These are phyloP conservation scores for Ophion slaviceki DNA, from an alignment of 2,888 invertebrate species.

Conservation along the genomic window DNA sequence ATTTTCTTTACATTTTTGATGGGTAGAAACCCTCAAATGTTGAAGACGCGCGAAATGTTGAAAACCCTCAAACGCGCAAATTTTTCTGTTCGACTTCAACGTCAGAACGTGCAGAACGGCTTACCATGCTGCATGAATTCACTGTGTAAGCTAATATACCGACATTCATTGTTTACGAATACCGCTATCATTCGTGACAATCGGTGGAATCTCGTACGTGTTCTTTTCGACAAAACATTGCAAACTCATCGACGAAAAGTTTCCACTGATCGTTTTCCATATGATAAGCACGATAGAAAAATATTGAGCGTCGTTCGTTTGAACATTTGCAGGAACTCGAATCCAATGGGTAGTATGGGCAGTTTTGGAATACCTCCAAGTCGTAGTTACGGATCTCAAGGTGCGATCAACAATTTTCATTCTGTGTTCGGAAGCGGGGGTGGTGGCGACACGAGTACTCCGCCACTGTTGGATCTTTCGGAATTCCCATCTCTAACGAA, in stretches of 20 bases:
- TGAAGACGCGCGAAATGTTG: too few relatives aligned
- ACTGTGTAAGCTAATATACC: too few relatives aligned
- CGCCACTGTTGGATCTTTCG: conserved; percentile 94
- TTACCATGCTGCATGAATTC: background rate
- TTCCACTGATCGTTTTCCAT: background rate
- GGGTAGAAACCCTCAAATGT: too few relatives aligned
- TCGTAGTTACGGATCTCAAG: conserved; percentile 85
- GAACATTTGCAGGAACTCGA: conserved; percentile 84
- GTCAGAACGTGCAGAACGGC: background rate
- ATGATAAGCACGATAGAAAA: background rate
- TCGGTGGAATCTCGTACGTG: background rate
- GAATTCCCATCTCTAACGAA: conserved; percentile 97
- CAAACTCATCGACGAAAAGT: background rate
- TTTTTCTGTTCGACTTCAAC: background rate
- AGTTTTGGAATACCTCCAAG: conserved; percentile 87
- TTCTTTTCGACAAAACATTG: background rate
- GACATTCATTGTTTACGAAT: background rate
- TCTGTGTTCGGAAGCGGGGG: conserved; percentile 89
- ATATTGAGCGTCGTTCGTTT: conserved; percentile 53
- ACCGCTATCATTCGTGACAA: background rate
- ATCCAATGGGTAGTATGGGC: conserved; percentile 87
- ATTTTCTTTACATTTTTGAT: too few relatives aligned
- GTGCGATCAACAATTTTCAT: conserved; percentile 87
- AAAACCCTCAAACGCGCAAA: too few relatives aligned
- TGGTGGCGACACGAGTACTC: conserved; percentile 91